Evolutionary conservation across 2,797 vertebrate species (phyloP), one percentile per base, ranked within the genome.

Genomic region (Onychomys leucogaster): DNA sequence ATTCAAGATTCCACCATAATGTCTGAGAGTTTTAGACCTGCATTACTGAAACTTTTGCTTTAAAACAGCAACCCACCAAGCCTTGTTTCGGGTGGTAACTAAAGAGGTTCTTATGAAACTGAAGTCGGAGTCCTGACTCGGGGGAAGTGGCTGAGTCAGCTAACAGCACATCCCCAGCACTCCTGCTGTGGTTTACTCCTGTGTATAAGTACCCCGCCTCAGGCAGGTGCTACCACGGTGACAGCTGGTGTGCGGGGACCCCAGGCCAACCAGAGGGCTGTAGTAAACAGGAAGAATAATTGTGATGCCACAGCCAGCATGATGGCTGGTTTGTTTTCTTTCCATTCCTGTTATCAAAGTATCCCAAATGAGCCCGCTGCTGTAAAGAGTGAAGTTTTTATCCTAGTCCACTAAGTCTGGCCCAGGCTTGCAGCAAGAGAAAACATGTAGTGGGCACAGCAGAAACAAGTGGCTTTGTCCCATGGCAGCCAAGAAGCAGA

Each of bases 31-130:
- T 89, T 89, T 23, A 63, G 37, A 55, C 86, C 71, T 34, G 17
- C 6, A 65, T 92, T 78, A 32, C 65, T 41, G 49, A 91, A 76
- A 73, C 78, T 52, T 59, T 55, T 5, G 32, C 65, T 91, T 94
- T 81, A 77, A 96, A 95, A 93, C 94, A 95, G 89, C 19, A 89
- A 67, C 4, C 27, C 76, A 46, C 59, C 43, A 59, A 49, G 34
- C 25, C n/a, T 77, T 57, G 59, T 81, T 59, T 71, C 52, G 52
- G 11, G 1, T 84, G 75, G 16, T 85, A 73, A 73, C 78, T 12
- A 43, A n/a, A 14, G 16, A 71, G 46, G 34, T 71, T 88, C 80
- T 85, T 71, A 73, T 4, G 55, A 69, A 82, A 88, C 12, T 41
- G 55, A 91, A 83, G 69, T 43, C 32, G 41, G 17, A 14, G 73